Evolutionary conservation across 2,113 vertebrate genomes (phyloP).

Genomic region (Myotis lucifugus): DNA sequence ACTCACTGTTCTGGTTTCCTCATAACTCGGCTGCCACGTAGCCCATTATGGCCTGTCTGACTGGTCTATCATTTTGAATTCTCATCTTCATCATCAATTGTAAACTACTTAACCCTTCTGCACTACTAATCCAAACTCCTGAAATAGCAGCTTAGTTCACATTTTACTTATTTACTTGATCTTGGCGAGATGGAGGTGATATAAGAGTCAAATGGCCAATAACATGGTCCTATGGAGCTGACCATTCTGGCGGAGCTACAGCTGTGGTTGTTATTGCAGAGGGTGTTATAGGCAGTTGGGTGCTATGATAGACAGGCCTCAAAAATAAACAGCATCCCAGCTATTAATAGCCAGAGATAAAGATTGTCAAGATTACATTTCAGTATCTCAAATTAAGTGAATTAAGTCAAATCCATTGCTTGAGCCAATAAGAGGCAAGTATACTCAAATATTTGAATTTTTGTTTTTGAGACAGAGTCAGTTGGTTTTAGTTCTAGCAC

Average conservation of each 20-base stretch:
- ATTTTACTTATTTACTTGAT: neutral
- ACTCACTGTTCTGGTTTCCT: neutral
- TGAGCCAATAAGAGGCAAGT: neutral
- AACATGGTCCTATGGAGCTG: neutral
- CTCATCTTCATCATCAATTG: neutral
- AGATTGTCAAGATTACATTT: neutral
- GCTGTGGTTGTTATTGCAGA: neutral
- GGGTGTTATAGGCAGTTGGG: accelerated
- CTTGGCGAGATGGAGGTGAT: neutral
- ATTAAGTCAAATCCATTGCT: neutral
- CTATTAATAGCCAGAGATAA: neutral
- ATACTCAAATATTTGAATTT: neutral
- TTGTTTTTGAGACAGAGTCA: neutral
- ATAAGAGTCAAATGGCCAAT: neutral
- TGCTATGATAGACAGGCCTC: neutral
- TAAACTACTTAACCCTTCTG: neutral
- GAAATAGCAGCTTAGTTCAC: neutral
- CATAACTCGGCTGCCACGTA: neutral
- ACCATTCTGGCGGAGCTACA: neutral
- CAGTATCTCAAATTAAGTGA: neutral
- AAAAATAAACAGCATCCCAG: neutral
- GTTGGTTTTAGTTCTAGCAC: neutral
- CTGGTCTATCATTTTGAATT: neutral
- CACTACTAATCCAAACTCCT: neutral
- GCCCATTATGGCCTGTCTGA: neutral